Evolutionary conservation across 2,888 invertebrate genomes (phyloP).

Genomic region (Arctia plantaginis): DNA sequence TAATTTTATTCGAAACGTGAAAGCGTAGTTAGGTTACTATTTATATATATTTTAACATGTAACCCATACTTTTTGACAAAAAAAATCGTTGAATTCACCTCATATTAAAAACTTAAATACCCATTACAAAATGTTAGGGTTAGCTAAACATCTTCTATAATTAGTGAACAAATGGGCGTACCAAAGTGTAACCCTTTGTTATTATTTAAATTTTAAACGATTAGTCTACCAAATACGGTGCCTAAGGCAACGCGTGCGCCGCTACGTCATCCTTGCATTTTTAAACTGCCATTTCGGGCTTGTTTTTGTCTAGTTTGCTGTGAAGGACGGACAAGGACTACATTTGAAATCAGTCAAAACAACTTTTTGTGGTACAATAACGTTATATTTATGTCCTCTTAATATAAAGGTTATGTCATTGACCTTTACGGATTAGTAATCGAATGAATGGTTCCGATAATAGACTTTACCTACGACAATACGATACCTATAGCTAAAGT

Average conservation of each 20-base stretch:
- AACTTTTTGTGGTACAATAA: slow-evolving; percentile 41
- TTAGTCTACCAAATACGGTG: slow-evolving; percentile 60
- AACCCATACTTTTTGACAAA: background rate
- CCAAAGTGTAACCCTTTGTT: slow-evolving; percentile 62
- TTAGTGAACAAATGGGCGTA: slow-evolving; percentile 58
- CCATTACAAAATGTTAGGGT: slow-evolving; percentile 42
- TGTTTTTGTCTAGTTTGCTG: slow-evolving; percentile 59
- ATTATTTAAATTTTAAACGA: slow-evolving; percentile 73
- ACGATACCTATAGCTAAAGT: slow-evolving; percentile 32
- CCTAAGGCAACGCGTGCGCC: slow-evolving; percentile 62
- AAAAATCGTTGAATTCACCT: background rate
- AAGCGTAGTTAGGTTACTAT: background rate
- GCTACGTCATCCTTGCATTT: slow-evolving; percentile 66
- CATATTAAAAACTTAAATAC: slow-evolving; percentile 41
- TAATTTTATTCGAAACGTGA: background rate
- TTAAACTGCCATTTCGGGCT: slow-evolving; percentile 59
- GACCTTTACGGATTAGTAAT: slow-evolving; percentile 33
- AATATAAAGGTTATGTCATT: slow-evolving; percentile 41
- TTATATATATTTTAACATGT: background rate
- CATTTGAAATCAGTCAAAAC: slow-evolving; percentile 42
- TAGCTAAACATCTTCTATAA: slow-evolving; percentile 55
- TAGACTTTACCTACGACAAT: slow-evolving; percentile 26
- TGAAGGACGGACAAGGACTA: slow-evolving; percentile 63
- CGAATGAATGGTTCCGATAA: slow-evolving; percentile 30
- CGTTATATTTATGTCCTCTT: slow-evolving; percentile 29